Percentiles rank a stretch among this genome's conserved stretches.
Evolutionary conservation across 2,797 vertebrate species (phyloP).

Genomic region (Hirundo rustica): DNA sequence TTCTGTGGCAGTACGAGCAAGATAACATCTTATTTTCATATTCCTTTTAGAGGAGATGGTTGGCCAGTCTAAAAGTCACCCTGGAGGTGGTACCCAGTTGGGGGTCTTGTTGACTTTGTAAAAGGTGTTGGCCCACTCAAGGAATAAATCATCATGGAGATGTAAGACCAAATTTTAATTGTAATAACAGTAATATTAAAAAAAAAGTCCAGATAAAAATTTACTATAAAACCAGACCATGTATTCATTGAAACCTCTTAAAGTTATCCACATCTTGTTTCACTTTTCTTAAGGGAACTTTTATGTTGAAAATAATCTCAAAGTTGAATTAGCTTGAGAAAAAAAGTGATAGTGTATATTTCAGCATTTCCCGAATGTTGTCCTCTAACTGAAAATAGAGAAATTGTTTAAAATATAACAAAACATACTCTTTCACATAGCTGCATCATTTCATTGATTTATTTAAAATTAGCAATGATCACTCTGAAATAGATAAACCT

Average conservation of each 20-base stretch:
- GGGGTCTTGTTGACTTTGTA: conserved; percentile 6
- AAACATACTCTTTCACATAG: not conserved
- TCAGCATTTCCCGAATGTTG: conserved; percentile 53
- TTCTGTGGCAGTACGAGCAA: conserved; percentile 15
- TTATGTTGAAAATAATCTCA: conserved; percentile 42
- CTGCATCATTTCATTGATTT: not conserved
- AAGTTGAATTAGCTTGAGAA: conserved; percentile 6
- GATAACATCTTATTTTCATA: not conserved
- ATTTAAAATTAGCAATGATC: not conserved
- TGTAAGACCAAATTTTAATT: conserved; percentile 26
- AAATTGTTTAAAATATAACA: not conserved
- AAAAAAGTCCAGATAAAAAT: conserved; percentile 2
- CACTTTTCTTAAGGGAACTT: not conserved
- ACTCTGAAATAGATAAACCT: not conserved
- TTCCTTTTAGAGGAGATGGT: not conserved
- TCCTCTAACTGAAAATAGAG: conserved; percentile 16
- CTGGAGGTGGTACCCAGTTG: not conserved
- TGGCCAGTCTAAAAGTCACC: not conserved
- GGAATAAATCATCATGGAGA: conserved; percentile 49
- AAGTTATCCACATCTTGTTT: not conserved
- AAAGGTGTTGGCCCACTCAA: not conserved
- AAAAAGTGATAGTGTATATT: conserved; percentile 11
- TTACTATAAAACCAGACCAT: conserved; percentile 17
- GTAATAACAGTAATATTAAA: not conserved
- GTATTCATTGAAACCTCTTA: not conserved